A percentile compares a stretch with the other conserved stretches of the same genome.
Conservation (phyloP, 2,797 vertebrate species). For the Muscicapa striata region DNA sequence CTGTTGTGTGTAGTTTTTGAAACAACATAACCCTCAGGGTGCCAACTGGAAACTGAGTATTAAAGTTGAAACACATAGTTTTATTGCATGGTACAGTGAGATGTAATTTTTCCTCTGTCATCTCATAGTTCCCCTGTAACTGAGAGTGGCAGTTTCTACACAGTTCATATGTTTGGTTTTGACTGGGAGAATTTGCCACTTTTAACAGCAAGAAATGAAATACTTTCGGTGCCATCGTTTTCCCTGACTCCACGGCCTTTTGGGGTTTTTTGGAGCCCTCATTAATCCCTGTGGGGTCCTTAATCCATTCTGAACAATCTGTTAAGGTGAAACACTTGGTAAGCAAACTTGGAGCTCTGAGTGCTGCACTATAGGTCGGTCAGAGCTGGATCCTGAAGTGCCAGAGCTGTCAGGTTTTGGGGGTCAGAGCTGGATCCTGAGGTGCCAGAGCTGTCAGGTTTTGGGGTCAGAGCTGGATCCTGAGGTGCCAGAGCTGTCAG, state of each 20-base stretch:
- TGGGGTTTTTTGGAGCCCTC: background rate
- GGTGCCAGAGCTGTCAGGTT: background rate
- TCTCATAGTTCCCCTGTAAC: background rate
- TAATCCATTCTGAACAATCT: constrained; percentile 15
- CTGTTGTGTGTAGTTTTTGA: background rate
- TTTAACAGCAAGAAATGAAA: background rate
- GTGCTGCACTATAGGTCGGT: background rate
- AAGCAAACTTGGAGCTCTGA: background rate
- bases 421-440: background rate
- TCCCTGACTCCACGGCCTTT: background rate
- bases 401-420: background rate
- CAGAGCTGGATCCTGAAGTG: background rate
- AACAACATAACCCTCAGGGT: background rate
- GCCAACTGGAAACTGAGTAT: background rate
- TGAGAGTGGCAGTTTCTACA: background rate
- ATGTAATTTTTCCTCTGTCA: background rate
- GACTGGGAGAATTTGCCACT: background rate
- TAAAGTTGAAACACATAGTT: background rate
- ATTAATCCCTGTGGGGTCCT: constrained; percentile 7
- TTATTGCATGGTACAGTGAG: background rate
- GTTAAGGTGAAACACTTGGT: constrained; percentile 18
- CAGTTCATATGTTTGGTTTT: background rate
- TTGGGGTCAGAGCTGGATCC: background rate
- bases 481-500: background rate
- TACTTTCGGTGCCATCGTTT: background rate